Base-by-base conservation (phyloP, 2,797 vertebrate genomes). In the Gorsachius magnificus region DNA sequence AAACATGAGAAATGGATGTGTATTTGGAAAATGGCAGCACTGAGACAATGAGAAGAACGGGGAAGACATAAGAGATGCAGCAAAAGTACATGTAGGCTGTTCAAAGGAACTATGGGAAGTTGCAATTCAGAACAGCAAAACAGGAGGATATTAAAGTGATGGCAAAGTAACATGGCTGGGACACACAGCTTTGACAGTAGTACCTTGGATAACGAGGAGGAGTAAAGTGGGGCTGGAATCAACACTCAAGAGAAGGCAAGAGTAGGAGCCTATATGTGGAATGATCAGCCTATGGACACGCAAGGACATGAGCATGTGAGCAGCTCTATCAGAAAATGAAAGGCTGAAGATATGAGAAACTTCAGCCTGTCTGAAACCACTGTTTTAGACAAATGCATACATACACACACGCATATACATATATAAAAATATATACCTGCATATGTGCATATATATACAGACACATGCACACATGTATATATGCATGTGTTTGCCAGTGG, bases 401-500 rank as follows among this genome's bases (percentile, higher is more conserved):
- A 19, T n/a, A 48, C 10, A 48, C 9, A 64, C 11, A 61, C 6
- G 41, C 5, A 5, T 7, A 56, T 7, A 61, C 7, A 9, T 29
- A 31, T 21, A 85, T 7, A 64, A 57, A 79, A 51, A 26, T 3
- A 69, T 13, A 35, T 28, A 26, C 17, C 16, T 38, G 4, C 0
- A 0, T 20, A 6, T 16, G 5, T 8, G 2, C 48, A 2, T 45
- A 11, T 21, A 33, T 15, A 29, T 7, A 43, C 1, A 71, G 14
- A 31, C 3, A 43, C 3, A 48, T 0, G 58, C 2, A n/a, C 17
- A 51, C 1, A 17, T 6, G 22, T 13, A 64, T 17, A 65, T 20
- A 36, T 17, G 15, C 24, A 36, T 0, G 2, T 31, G 12, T 54
- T 66, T 36, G 18, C 29, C 63, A 61, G 17, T 11, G 29, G 13